phyloP scores from a whole-genome alignment of 2,797 vertebrate species.

The Schizopygopsis pylzovi region DNA sequence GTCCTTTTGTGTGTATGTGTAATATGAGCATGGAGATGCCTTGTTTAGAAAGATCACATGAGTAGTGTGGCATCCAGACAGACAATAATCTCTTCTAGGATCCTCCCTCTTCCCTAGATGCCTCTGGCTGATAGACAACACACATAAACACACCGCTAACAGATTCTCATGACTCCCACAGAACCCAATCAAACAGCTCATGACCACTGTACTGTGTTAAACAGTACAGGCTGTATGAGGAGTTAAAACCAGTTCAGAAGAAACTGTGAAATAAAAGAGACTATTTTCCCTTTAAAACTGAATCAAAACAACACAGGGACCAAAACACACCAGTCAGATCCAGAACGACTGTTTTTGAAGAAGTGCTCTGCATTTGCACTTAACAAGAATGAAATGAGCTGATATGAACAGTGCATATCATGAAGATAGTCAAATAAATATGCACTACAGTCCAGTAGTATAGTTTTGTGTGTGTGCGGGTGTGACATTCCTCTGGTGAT shows the following conservation, averaged over 20 bases:
- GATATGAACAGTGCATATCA: background rate
- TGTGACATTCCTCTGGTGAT: slow-evolving; percentile 65
- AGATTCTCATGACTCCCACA: slow-evolving; percentile 36
- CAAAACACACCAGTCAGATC: slow-evolving; percentile 10
- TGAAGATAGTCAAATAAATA: background rate
- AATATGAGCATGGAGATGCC: background rate
- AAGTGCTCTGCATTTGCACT: background rate
- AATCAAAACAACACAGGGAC: background rate
- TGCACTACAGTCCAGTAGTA: background rate
- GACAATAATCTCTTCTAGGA: slow-evolving; percentile 56
- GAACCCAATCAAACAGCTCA: slow-evolving; percentile 29
- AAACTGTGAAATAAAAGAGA: background rate
- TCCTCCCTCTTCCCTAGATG: slow-evolving; percentile 59
- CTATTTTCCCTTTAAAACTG: background rate
- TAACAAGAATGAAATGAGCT: background rate
- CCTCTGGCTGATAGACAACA: slow-evolving; percentile 52
- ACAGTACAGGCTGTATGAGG: background rate
- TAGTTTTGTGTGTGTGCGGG: slow-evolving; percentile 15
- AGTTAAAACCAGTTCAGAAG: slow-evolving; percentile 39
- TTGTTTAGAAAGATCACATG: slow-evolving; percentile 1
- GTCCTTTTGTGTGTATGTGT: background rate
- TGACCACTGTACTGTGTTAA: background rate
- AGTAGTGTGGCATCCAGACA: slow-evolving; percentile 44
- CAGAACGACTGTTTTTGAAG: background rate
- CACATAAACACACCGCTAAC: slow-evolving; percentile 17